Percentiles rank a stretch among this genome's conserved stretches.
phyloP scores from a whole-genome alignment of 2,113 vertebrate species.

The Toxotes chatareus region DNA sequence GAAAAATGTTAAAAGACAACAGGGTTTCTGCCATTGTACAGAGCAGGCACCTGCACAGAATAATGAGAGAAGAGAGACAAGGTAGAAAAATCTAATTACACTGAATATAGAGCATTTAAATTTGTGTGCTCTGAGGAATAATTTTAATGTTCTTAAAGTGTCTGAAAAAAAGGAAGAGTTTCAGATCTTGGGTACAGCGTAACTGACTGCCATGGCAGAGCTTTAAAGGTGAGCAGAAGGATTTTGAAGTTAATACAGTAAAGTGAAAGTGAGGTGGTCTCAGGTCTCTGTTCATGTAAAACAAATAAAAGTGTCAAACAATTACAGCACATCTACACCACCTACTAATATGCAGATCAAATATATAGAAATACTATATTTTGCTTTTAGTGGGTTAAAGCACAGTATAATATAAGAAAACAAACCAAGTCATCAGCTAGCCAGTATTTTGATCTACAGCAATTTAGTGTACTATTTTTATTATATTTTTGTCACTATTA shows the following conservation, averaged over 20 bases:
- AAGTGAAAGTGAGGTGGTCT: background rate
- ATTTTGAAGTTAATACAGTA: constrained; percentile 22
- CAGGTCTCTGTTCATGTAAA: background rate
- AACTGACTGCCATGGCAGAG: constrained; percentile 13
- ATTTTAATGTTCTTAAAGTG: constrained; percentile 32
- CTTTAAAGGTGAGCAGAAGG: constrained; percentile 42
- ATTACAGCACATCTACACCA: too few relatives aligned
- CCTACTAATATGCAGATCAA: background rate
- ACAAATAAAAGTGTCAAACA: constrained; percentile 10
- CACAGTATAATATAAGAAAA: background rate
- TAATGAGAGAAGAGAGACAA: constrained; percentile 1
- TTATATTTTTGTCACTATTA: too few relatives aligned
- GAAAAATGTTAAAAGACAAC: constrained; percentile 12
- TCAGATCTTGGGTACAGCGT: constrained; percentile 12
- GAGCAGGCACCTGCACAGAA: background rate
- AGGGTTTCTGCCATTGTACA: background rate
- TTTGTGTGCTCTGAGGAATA: constrained; percentile 1
- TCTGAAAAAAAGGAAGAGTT: constrained; percentile 14
- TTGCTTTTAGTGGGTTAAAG: background rate
- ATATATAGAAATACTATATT: background rate
- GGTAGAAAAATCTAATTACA: constrained; percentile 9
- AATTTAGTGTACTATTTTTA: too few relatives aligned
- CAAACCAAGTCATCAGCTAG: background rate
- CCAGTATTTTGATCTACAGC: too few relatives aligned
- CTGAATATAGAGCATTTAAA: constrained; percentile 29